Evolutionary conservation across 2,113 vertebrate species (phyloP).

Genomic region (Spermophilus dauricus): DNA sequence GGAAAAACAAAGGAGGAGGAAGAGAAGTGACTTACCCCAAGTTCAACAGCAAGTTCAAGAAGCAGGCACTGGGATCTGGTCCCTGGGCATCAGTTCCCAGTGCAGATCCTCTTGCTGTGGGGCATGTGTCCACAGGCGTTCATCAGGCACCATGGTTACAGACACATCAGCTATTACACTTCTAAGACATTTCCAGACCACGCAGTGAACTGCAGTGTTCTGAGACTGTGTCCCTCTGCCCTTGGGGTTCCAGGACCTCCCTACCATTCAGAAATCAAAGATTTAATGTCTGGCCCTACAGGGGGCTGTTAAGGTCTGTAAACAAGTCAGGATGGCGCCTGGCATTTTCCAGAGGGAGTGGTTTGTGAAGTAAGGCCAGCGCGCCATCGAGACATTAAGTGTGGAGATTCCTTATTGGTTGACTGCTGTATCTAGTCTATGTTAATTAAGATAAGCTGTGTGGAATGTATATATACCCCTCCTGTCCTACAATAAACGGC

Average conservation of each 20-base stretch:
- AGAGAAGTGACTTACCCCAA: neutral
- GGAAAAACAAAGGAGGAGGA: neutral
- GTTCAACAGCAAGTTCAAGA: neutral
- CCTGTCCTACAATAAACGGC: too few species aligned
- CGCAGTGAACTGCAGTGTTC: neutral
- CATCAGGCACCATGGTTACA: neutral
- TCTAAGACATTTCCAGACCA: neutral
- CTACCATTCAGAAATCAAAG: neutral
- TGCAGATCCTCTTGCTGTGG: neutral
- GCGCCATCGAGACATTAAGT: too few species aligned
- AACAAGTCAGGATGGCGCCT: too few species aligned
- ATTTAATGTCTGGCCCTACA: neutral
- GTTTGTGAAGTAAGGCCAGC: too few species aligned
- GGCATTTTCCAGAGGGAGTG: too few species aligned
- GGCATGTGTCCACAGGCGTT: neutral
- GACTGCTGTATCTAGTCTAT: too few species aligned
- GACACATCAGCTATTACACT: neutral
- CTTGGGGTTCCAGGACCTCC: neutral
- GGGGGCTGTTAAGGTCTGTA: too few species aligned
- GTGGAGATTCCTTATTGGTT: too few species aligned
- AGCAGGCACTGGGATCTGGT: neutral
- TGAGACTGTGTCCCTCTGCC: neutral
- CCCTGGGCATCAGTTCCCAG: neutral
- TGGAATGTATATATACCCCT: too few species aligned
- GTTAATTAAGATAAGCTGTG: too few species aligned